phyloP scores from a whole-genome alignment of 2,888 invertebrate species.

The Drosophila acutilabella region DNA sequence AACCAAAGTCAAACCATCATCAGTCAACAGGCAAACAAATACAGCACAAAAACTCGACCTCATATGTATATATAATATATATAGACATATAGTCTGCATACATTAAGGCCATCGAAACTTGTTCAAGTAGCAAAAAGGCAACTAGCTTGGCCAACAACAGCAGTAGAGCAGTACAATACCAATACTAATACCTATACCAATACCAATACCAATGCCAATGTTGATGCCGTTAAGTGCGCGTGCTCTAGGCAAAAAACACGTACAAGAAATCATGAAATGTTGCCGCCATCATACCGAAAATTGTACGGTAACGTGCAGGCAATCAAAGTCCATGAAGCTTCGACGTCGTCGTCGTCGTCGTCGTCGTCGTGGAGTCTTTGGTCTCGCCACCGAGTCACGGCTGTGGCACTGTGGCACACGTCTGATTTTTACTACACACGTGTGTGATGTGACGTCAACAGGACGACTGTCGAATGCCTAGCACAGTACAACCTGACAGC shows the following conservation, averaged over 20 bases:
- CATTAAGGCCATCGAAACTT: slow-evolving; percentile 48
- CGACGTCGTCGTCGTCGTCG: slow-evolving; percentile 1
- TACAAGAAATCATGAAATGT: slow-evolving; percentile 82
- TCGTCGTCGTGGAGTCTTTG: background rate
- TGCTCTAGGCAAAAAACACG: slow-evolving; percentile 71
- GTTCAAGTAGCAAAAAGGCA: slow-evolving; percentile 13
- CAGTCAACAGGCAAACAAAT: slow-evolving; percentile 69
- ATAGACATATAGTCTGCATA: slow-evolving; percentile 43
- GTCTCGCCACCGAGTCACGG: slow-evolving; percentile 39
- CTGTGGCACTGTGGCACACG: slow-evolving; percentile 54
- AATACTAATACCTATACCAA: background rate
- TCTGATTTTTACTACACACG: slow-evolving; percentile 76
- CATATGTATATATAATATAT: slow-evolving; percentile 12
- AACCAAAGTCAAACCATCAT: slow-evolving; percentile 67
- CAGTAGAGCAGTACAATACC: background rate
- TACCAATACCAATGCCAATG: background rate
- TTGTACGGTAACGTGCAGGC: slow-evolving; percentile 79
- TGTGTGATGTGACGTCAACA: slow-evolving; percentile 76
- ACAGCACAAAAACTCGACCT: slow-evolving; percentile 23
- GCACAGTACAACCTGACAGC: slow-evolving; percentile 20
- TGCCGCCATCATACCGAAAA: slow-evolving; percentile 80
- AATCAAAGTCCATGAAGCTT: slow-evolving; percentile 73
- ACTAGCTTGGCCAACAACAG: slow-evolving; percentile 38
- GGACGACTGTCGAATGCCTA: slow-evolving; percentile 58
- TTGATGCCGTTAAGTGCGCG: slow-evolving; percentile 46